Percentiles rank a stretch among this genome's conserved stretches.
Conservation (phyloP, 1,140 invertebrate genomes). For the Drosophila trapezifrons region DNA sequence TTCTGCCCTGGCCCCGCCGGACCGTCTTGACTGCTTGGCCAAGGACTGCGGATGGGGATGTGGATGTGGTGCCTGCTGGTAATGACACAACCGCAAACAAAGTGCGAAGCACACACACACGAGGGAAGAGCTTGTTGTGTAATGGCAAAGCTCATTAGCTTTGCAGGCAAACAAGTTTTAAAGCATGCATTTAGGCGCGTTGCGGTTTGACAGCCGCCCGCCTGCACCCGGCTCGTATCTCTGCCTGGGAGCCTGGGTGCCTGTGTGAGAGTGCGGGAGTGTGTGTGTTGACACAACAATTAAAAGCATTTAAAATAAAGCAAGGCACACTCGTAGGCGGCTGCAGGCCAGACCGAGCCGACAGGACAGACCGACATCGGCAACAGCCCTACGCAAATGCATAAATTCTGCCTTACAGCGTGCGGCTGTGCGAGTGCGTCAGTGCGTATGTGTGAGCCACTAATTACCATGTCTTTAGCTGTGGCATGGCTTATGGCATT, state of each 20-base stretch:
- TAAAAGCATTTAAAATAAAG: slow-evolving; percentile 83
- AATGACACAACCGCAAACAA: slow-evolving; percentile 82
- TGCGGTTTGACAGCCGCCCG: slow-evolving; percentile 75
- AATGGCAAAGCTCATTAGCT: slow-evolving; percentile 83
- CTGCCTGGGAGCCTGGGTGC: slow-evolving; percentile 7
- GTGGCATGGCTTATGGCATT: slow-evolving; percentile 60
- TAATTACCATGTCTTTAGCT: slow-evolving; percentile 81
- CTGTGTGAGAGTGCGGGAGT: slow-evolving; percentile 18
- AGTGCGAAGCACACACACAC: slow-evolving; percentile 59
- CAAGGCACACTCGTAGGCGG: slow-evolving; percentile 63
- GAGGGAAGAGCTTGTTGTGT: slow-evolving; percentile 56
- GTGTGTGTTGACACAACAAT: slow-evolving; percentile 79
- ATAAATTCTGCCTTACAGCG: slow-evolving; percentile 65
- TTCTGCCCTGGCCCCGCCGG: slow-evolving; percentile 29
- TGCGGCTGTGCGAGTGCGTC: slow-evolving; percentile 19
- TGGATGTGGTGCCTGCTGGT: slow-evolving; percentile 71
- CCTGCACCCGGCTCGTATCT: slow-evolving; percentile 49
- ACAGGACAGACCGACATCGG: slow-evolving; percentile 29
- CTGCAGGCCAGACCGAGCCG: slow-evolving; percentile 21
- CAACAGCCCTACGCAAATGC: slow-evolving; percentile 64
- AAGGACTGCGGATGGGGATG: slow-evolving; percentile 23
- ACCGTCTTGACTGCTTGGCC: slow-evolving; percentile 44
- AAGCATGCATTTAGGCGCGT: slow-evolving; percentile 79
- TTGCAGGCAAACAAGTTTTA: slow-evolving; percentile 80
- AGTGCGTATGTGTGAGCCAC: slow-evolving; percentile 55